Percentiles rank a stretch among this genome's conserved stretches.
Conservation (phyloP, 2,797 vertebrate species). For the Neopelma chrysocephalum region DNA sequence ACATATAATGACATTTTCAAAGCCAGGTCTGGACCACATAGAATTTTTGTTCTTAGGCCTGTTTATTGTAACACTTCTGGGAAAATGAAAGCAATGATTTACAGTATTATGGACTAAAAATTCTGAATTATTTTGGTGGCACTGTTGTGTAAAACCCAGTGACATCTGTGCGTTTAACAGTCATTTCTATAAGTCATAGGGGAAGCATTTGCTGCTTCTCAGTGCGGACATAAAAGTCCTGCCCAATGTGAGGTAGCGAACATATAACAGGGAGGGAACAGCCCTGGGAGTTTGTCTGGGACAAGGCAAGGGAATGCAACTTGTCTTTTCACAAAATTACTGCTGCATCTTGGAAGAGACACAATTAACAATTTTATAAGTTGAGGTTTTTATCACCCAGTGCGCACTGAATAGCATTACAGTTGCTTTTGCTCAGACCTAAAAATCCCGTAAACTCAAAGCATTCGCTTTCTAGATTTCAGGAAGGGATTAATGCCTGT, state of each 20-base stretch:
- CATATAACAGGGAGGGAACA: not conserved
- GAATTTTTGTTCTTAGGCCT: not conserved
- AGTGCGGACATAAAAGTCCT: not conserved
- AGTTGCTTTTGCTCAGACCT: not conserved
- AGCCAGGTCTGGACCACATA: not conserved
- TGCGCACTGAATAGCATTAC: not conserved
- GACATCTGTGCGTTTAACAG: not conserved
- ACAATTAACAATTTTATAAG: not conserved
- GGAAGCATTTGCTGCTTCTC: not conserved
- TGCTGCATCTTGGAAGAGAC: not conserved
- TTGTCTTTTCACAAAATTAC: not conserved
- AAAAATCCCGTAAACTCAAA: not conserved
- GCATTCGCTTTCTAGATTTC: not conserved
- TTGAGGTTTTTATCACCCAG: not conserved
- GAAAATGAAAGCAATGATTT: not conserved
- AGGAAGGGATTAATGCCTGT: not conserved
- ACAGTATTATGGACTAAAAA: not conserved
- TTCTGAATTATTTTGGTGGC: not conserved
- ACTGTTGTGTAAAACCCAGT: not conserved
- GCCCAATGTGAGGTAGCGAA: not conserved
- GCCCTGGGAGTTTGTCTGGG: not conserved
- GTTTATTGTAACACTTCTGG: not conserved
- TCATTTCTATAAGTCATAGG: not conserved
- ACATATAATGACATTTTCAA: not conserved
- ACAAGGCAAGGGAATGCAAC: not conserved